These are phyloP conservation scores for Echeneis naucrates DNA, from an alignment of 2,797 vertebrate species.

Conservation along the genomic window DNA sequence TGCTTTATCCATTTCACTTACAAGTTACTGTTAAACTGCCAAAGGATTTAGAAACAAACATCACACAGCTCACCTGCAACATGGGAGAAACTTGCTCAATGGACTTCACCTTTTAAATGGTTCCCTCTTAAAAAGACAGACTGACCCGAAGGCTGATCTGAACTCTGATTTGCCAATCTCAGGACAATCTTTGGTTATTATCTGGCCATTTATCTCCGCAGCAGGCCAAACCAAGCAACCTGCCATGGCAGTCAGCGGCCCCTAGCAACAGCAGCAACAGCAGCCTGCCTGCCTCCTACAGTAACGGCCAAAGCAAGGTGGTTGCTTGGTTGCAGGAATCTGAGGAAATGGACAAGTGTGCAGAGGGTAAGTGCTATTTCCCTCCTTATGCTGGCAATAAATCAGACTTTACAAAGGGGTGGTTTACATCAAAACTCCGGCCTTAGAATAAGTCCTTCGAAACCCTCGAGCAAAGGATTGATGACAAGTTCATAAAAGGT, in stretches of 20 bases:
- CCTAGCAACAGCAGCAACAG: constrained; percentile 88
- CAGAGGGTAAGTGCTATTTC: constrained; percentile 89
- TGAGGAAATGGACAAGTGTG: constrained; percentile 99
- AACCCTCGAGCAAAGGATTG: constrained; percentile 28
- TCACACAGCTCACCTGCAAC: not conserved
- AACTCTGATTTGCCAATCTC: not conserved
- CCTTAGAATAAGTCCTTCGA: constrained; percentile 10
- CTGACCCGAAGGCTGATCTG: not conserved
- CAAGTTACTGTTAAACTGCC: not conserved
- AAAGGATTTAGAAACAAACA: not conserved
- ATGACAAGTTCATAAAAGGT: constrained; percentile 27
- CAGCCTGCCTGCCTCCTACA: constrained; percentile 94
- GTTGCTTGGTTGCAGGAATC: constrained; percentile 97
- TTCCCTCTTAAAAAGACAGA: not conserved
- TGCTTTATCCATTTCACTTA: not conserved
- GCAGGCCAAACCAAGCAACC: constrained; percentile 89
- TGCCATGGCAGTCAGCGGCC: constrained; percentile 88
- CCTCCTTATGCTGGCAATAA: constrained; percentile 17
- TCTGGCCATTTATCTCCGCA: constrained; percentile 31
- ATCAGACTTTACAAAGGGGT: constrained; percentile 43
- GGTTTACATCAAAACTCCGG: constrained; percentile 38
- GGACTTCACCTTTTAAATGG: not conserved
- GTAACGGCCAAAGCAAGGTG: constrained; percentile 96
- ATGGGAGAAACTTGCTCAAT: not conserved
- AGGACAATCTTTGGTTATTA: not conserved